Conservation (phyloP, 2,113 vertebrate species). For the Bubalus kerabau region DNA sequence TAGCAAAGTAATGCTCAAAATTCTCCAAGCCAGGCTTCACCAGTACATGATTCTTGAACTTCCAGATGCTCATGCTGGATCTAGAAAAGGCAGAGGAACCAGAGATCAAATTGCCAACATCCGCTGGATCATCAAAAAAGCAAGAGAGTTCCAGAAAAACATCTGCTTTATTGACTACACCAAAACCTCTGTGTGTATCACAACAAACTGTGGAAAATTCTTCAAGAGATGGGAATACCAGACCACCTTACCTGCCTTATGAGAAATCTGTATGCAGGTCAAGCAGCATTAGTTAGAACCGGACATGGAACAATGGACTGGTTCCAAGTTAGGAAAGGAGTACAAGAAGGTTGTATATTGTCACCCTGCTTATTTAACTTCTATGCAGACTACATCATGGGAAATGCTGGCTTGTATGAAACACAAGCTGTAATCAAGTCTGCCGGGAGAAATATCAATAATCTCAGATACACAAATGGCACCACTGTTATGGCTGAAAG, state of each 20-base stretch:
- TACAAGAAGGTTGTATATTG: not conserved
- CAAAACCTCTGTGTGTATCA: not conserved
- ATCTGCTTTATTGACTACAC: not conserved
- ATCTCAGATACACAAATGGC: not conserved
- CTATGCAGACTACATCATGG: not conserved
- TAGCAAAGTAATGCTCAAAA: not conserved
- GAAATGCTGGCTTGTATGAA: not conserved
- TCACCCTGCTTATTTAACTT: not conserved
- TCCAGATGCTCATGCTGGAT: not conserved
- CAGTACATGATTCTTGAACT: not conserved
- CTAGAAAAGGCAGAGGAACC: not conserved
- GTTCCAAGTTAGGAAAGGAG: not conserved
- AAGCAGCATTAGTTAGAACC: not conserved
- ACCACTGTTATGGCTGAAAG: not conserved
- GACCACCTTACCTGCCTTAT: not conserved
- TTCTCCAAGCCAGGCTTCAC: not conserved
- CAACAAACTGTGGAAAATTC: not conserved
- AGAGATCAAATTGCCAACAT: not conserved
- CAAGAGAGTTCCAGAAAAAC: not conserved
- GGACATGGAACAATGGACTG: not conserved
- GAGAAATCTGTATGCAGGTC: not conserved
- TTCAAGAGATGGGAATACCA: not conserved
- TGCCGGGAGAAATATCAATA: not conserved
- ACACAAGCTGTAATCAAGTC: not conserved
- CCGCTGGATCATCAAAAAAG: accelerated